A percentile compares a stretch with the other conserved stretches of the same genome.
These are phyloP conservation scores for Zaprionus tsacasi DNA, from an alignment of 1,140 invertebrate genomes.

Conservation along the genomic window DNA sequence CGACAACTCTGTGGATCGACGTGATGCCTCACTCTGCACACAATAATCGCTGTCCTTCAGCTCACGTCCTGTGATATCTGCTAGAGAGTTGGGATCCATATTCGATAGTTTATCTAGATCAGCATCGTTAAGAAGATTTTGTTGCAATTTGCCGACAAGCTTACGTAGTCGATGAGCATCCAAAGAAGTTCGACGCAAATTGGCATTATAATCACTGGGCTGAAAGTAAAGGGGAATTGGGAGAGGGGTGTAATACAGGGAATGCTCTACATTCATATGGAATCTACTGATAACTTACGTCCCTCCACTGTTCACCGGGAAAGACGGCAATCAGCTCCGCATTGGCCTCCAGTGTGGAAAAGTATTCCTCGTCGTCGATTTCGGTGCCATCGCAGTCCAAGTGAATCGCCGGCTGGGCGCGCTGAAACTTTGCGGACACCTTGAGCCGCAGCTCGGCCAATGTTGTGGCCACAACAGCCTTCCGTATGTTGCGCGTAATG, in stretches of 20 bases:
- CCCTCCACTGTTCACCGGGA: conserved; percentile 90
- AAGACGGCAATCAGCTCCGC: conserved; percentile 92
- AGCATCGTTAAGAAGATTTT: conserved; percentile 90
- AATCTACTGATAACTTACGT: conserved; percentile 63
- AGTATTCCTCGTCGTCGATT: conserved; percentile 95
- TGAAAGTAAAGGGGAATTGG: neutral
- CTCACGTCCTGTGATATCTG: conserved; percentile 91
- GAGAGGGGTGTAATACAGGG: too few species aligned
- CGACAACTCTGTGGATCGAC: conserved; percentile 62
- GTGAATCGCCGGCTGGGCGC: conserved; percentile 89
- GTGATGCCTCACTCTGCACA: conserved; percentile 53
- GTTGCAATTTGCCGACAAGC: conserved; percentile 89
- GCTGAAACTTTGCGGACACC: conserved; percentile 88
- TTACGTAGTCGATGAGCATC: conserved; percentile 86
- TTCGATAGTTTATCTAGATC: conserved; percentile 92
- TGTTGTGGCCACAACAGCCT: conserved; percentile 91
- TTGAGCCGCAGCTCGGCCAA: conserved; percentile 90
- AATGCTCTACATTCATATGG: neutral
- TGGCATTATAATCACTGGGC: conserved; percentile 75
- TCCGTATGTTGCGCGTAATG: conserved; percentile 89
- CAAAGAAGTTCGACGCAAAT: conserved; percentile 84
- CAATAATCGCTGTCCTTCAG: conserved; percentile 87
- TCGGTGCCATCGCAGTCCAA: conserved; percentile 94
- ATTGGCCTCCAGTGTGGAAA: conserved; percentile 92
- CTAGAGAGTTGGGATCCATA: conserved; percentile 93